Evolutionary conservation across 2,113 vertebrate genomes (phyloP).

Genomic region (Phalacrocorax carbo): DNA sequence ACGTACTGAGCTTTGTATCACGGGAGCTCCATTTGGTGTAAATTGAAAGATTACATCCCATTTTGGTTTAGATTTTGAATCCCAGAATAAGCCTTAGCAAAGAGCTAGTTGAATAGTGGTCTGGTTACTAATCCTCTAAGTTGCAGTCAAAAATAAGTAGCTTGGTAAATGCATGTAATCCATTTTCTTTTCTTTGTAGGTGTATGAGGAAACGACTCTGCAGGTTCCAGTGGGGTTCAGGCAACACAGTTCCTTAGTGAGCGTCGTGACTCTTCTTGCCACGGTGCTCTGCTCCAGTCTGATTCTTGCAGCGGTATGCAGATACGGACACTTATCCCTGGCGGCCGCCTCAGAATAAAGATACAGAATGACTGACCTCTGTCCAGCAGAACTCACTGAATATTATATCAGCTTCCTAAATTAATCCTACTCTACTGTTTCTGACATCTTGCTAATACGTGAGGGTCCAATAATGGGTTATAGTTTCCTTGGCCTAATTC

Average conservation of each 20-base stretch:
- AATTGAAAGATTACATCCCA: background rate
- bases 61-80: background rate
- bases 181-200: conserved; percentile 58
- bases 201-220: conserved; percentile 45
- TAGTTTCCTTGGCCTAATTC: background rate
- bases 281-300: conserved; percentile 77
- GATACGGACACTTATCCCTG: conserved; percentile 62
- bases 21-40: background rate
- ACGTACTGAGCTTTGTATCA: background rate
- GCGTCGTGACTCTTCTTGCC: conserved; percentile 79
- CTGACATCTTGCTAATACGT: background rate
- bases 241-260: conserved; percentile 73
- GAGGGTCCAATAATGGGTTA: background rate
- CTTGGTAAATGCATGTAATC: background rate
- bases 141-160: background rate
- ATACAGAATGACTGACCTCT: background rate
- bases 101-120: background rate
- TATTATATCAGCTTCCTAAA: background rate
- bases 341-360: background rate
- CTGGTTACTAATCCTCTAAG: background rate
- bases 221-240: conserved; percentile 85
- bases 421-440: background rate
- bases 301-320: conserved; percentile 80
- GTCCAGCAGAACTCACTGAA: background rate
- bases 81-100: background rate